These are phyloP conservation scores for Lepidostoma basale DNA, from an alignment of 1,140 invertebrate genomes.

Conservation along the genomic window DNA sequence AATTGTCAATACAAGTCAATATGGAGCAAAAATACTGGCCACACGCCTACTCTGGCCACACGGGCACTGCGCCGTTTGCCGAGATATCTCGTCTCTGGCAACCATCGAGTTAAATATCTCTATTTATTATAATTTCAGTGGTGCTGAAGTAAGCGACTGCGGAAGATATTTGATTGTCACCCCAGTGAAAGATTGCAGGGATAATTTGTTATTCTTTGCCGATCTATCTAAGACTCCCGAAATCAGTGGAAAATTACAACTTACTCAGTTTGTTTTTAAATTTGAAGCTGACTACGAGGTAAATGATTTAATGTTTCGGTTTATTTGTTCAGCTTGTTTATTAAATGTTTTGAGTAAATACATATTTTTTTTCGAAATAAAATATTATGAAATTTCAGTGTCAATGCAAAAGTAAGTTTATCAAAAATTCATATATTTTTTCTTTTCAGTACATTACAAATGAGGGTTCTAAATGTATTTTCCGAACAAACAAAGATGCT, in stretches of 20 bases:
- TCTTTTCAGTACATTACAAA: slow-evolving; percentile 87
- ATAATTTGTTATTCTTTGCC: slow-evolving; percentile 86
- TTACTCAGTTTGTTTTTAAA: slow-evolving; percentile 82
- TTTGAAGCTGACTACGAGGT: slow-evolving; percentile 96
- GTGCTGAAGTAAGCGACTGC: slow-evolving; percentile 85
- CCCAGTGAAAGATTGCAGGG: slow-evolving; percentile 82
- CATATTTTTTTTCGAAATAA: too few relatives aligned
- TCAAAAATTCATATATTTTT: too few relatives aligned
- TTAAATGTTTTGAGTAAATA: too few relatives aligned
- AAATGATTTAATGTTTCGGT: background rate
- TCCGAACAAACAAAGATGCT: slow-evolving; percentile 93
- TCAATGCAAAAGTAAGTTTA: too few relatives aligned
- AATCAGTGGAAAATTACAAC: slow-evolving; percentile 67
- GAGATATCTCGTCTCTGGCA: too few relatives aligned
- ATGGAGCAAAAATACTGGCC: too few relatives aligned
- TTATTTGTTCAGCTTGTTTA: slow-evolving; percentile 13
- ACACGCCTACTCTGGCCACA: too few relatives aligned
- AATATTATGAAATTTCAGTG: too few relatives aligned
- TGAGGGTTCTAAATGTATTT: slow-evolving; percentile 80
- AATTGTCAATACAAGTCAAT: too few relatives aligned
- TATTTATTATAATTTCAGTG: slow-evolving; percentile 61
- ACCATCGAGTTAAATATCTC: background rate
- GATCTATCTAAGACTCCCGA: slow-evolving; percentile 69
- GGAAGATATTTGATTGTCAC: slow-evolving; percentile 85
- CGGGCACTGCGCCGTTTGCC: too few relatives aligned